Evolutionary conservation across 2,797 vertebrate species (phyloP), one percentile per base, ranked within the genome.

Genomic region (Pterois miles): DNA sequence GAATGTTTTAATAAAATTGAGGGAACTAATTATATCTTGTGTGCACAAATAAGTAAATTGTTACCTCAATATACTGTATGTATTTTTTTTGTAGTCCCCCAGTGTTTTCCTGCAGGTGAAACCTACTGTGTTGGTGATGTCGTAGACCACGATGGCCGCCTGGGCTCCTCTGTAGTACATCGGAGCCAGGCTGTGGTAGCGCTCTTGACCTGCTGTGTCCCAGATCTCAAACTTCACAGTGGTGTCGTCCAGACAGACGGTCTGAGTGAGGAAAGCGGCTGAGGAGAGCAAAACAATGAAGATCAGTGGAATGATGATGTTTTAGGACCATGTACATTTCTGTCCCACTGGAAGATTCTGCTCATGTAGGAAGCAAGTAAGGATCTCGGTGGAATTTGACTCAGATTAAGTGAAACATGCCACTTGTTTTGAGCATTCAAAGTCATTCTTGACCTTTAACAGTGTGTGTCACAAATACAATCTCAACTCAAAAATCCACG

Each of bases 171-270:
- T 95, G 89, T 99, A 99, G 87, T 99, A 99, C 97, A 98, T 99
- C 0, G 98, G 98, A 2, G 97, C 98, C 93, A 99, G 94, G 90
- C 98, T 99, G 95, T 99, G 97, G 91, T 99, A 99, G 53, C 97
- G 96, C 92, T 98, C 98, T 74, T 99, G 98, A 36, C 98, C 98
- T 0, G 97, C 98, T 1, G 98, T 99, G 89, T 99, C 98, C 97
- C 98, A 99, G 86, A 99, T 99, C 87, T 99, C 98, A 93, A 99
- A 99, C 94, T 99, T 99, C 88, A 99, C 97, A 1, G 97, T 99
- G 81, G 97, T 98, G 93, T 99, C 97, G 3, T 98, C 97, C 94
- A 98, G 91, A 81, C 97, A 98, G 88, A 98, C 96, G 0, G 97
- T 98, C 94, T 99, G 97, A 74, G 98, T 99, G 80, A 99, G 96